Percentiles rank a stretch among this genome's conserved stretches.
Evolutionary conservation across 2,113 vertebrate species (phyloP).

Genomic region (Carassius carassius): DNA sequence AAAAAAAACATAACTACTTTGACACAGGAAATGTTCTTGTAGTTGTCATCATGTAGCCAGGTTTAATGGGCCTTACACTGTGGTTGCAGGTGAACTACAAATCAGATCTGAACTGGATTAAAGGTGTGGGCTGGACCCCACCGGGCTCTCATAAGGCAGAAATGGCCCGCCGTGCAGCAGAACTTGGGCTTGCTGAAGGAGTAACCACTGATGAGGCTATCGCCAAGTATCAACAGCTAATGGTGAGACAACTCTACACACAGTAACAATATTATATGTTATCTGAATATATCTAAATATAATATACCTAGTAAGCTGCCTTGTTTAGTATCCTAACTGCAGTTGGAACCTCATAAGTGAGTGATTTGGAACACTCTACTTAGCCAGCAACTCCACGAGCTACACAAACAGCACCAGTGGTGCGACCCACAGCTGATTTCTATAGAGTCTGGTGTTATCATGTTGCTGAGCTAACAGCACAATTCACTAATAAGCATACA

Average conservation of each 20-base stretch:
- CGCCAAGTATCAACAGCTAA: conserved; percentile 75
- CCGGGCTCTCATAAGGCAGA: conserved; percentile 95
- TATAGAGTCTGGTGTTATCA: no score
- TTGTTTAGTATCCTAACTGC: no score
- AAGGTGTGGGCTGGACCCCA: conserved; percentile 94
- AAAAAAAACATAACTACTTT: no score
- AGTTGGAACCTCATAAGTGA: no score
- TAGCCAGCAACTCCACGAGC: no score
- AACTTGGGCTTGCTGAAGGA: conserved; percentile 81
- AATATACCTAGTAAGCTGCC: neutral
- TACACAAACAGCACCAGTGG: no score
- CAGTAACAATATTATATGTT: neutral
- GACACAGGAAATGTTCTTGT: no score
- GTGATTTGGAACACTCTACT: no score
- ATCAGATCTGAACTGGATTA: conserved; percentile 92
- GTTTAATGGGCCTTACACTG: neutral
- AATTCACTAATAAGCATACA: no score
- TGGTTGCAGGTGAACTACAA: conserved; percentile 90
- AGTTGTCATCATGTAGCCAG: neutral
- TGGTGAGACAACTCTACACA: conserved; percentile 64
- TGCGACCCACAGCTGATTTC: no score
- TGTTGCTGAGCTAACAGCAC: no score
- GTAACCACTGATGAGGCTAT: conserved; percentile 73
- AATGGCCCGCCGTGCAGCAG: conserved; percentile 91
- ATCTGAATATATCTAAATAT: neutral